These are phyloP conservation scores for Calidris pygmaea DNA, from an alignment of 2,113 vertebrate genomes.

Conservation along the genomic window DNA sequence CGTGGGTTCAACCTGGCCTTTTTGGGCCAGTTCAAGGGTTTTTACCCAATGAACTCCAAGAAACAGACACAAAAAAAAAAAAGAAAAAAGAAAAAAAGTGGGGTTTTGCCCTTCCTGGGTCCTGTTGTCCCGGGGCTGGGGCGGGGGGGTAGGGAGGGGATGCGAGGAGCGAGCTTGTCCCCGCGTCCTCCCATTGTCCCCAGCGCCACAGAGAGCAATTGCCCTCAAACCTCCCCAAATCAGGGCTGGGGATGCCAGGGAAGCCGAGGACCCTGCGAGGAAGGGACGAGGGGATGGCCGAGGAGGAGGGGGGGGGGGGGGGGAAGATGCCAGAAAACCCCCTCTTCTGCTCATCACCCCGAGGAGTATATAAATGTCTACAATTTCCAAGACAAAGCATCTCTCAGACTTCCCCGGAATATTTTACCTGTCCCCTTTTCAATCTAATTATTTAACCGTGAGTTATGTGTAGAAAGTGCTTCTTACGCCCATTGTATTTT, in stretches of 20 bases:
- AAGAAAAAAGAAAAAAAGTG: no score
- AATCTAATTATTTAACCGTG: slow-evolving; percentile 41
- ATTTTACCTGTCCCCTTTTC: slow-evolving; percentile 48
- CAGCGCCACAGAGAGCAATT: background rate
- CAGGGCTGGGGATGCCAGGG: background rate
- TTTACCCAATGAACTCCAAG: background rate
- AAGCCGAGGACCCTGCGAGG: background rate
- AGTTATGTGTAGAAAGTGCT: slow-evolving; percentile 34
- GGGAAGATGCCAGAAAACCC: background rate
- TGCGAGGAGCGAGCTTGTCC: background rate
- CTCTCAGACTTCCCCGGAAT: background rate
- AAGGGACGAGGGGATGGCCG: background rate
- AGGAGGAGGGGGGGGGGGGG: background rate
- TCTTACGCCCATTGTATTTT: slow-evolving; percentile 28
- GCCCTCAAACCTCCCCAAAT: background rate
- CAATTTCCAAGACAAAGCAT: slow-evolving; percentile 24
- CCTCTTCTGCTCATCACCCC: background rate
- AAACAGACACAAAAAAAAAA: background rate
- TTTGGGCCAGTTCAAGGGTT: background rate
- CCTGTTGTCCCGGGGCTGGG: background rate
- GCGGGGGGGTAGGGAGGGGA: no score
- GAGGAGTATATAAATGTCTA: background rate
- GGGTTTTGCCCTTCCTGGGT: background rate
- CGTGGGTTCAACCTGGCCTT: background rate
- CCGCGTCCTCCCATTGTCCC: background rate